A percentile compares a stretch with the other conserved stretches of the same genome.
Conservation (phyloP, 2,888 invertebrate genomes). For the Metacarcinus magister region DNA sequence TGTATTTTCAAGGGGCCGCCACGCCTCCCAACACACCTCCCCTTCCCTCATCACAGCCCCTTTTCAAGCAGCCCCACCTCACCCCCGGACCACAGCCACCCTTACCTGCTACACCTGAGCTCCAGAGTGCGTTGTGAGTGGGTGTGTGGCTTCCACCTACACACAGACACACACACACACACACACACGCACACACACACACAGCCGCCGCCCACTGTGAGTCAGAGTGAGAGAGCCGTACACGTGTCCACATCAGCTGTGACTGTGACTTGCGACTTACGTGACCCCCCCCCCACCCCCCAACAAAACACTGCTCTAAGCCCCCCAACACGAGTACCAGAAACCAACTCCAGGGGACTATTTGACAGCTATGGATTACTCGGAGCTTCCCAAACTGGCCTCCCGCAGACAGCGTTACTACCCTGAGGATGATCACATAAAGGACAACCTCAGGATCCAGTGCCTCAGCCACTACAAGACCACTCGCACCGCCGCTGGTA, state of each 20-base stretch:
- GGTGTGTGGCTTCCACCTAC: background rate
- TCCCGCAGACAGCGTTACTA: slow-evolving; percentile 81
- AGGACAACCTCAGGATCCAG: slow-evolving; percentile 82
- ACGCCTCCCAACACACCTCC: background rate
- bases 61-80: background rate
- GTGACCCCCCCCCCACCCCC: background rate
- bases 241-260: slow-evolving; percentile 42
- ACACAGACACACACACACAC: slow-evolving; percentile 20
- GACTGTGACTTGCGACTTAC: slow-evolving; percentile 30
- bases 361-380: slow-evolving; percentile 81
- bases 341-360: slow-evolving; percentile 55
- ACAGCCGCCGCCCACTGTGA: background rate
- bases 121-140: background rate
- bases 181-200: background rate
- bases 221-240: slow-evolving; percentile 27
- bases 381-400: slow-evolving; percentile 81
- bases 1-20: background rate
- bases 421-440: slow-evolving; percentile 82
- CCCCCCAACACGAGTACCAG: background rate
- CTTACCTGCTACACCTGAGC: background rate
- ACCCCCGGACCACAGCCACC: background rate
- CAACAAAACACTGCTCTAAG: background rate
- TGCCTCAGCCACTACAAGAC: slow-evolving; percentile 83
- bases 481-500: slow-evolving; percentile 82
- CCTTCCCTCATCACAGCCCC: background rate